Evolutionary conservation across 2,113 vertebrate species (phyloP), one percentile per base, ranked within the genome.

Genomic region (Copsychus sechellarum): DNA sequence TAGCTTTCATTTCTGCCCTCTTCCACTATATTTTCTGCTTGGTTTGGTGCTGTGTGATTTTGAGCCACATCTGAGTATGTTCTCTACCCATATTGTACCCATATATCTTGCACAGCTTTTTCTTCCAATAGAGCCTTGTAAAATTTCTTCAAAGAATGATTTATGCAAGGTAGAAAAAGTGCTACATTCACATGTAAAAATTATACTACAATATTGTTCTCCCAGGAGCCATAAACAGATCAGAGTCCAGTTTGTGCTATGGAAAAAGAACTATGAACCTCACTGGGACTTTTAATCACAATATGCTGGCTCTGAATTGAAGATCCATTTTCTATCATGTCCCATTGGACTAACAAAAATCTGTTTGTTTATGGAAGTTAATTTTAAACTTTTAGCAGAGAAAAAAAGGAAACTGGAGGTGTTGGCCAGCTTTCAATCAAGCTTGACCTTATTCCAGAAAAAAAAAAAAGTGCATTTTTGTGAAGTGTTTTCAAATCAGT

Each of bases 261-360:
- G 84, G 93, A 97, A 97, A 97, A 84, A 97, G 93, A 98, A 83
- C 96, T 97, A 92, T 70, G 64, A 93, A 97, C 67, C 95, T 96
- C 95, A 94, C 25, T 74, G 94, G 96, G 67, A 96, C 89, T 97
- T 97, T 97, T 97, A 97, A 96, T 96, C 93, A 96, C 72, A 97
- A 95, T 94, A 93, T 85, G 36, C 47, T 67, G 15, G 81, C 86
- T 95, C 80, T 90, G 94, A 97, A 93, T 91, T 97, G 96, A 98
- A 97, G 95, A 97, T 96, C 83, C 79, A 96, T 96, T 97, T 98
- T 95, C 73, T 85, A 81, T 86, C 87, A 92, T 54, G 17, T 87
- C 93, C 94, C 83, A 78, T 22, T 69, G 79, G 92, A 92, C 76
- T 54, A 96, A 96, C 86, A 86, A 90, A 95, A 96, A 96, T 21